phyloP scores from a whole-genome alignment of 2,113 vertebrate species.

The human (Homo sapiens) region DNA sequence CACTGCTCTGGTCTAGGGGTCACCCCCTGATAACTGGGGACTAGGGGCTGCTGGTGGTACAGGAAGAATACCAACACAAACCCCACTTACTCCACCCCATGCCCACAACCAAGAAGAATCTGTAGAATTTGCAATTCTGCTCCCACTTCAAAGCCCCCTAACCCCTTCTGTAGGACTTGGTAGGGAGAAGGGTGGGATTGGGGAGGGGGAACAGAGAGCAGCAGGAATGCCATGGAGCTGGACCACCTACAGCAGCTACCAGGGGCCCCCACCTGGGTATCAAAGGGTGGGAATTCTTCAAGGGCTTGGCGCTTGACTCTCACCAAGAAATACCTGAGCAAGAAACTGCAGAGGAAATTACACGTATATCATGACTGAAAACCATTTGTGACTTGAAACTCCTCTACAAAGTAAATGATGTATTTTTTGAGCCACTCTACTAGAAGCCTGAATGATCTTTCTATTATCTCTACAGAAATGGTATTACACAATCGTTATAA shows the following conservation, averaged over 20 bases:
- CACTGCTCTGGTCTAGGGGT: accelerated
- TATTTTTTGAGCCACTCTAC: background rate
- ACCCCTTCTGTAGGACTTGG: background rate
- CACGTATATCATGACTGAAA: background rate
- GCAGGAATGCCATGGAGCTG: background rate
- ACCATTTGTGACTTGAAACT: background rate
- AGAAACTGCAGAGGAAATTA: background rate
- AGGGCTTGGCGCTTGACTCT: background rate
- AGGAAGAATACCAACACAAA: background rate
- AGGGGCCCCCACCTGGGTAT: background rate
- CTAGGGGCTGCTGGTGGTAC: too few relatives aligned
- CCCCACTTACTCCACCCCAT: accelerated
- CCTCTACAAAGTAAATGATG: background rate
- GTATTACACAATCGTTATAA: background rate
- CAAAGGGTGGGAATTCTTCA: background rate
- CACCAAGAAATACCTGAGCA: background rate
- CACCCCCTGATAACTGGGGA: background rate
- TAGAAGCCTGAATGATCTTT: background rate
- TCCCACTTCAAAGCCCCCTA: background rate
- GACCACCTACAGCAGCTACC: background rate
- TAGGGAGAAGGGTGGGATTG: background rate
- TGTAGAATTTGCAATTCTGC: background rate
- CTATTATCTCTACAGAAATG: background rate
- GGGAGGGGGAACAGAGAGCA: background rate
- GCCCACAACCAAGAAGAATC: background rate